Conservation (phyloP, 2,888 invertebrate genomes). For the Chymomyza caudatula region DNA sequence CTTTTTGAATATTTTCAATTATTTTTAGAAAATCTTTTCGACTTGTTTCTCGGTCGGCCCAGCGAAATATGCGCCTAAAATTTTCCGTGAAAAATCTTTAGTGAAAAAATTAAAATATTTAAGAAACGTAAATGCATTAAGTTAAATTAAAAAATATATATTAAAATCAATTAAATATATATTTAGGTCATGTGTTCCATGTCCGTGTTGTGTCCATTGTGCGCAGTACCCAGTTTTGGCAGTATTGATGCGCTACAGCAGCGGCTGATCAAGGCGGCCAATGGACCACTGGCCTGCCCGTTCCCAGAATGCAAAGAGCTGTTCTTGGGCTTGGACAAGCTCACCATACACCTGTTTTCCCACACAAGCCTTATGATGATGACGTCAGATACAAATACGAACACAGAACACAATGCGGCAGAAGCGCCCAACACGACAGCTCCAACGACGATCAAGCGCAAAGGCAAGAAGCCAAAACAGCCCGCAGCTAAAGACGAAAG, state of each 20-base stretch:
- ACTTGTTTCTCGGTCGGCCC: neutral
- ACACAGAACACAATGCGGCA: neutral
- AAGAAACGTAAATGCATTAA: neutral
- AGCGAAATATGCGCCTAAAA: conserved; percentile 29
- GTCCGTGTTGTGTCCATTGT: conserved; percentile 86
- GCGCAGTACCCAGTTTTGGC: conserved; percentile 85
- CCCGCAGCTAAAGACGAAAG: neutral
- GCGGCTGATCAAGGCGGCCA: conserved; percentile 86
- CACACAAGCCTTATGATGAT: conserved; percentile 79
- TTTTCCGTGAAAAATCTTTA: conserved; percentile 15
- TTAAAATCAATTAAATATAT: conserved; percentile 6
- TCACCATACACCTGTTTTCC: conserved; percentile 89
- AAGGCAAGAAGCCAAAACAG: conserved; percentile 36
- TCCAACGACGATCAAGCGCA: conserved; percentile 31
- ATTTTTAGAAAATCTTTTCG: conserved; percentile 60
- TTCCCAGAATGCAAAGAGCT: conserved; percentile 84
- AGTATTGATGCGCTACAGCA: conserved; percentile 85
- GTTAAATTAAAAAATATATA: conserved; percentile 17
- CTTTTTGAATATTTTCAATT: conserved; percentile 59
- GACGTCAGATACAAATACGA: conserved; percentile 9
- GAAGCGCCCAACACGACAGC: neutral
- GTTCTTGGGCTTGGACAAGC: conserved; percentile 87
- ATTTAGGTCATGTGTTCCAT: conserved; percentile 78
- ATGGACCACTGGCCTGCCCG: conserved; percentile 86
- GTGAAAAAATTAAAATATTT: conserved; percentile 10